Evolutionary conservation across 2,888 invertebrate species (phyloP).

Genomic region (Troglohyphantes excavatus): DNA sequence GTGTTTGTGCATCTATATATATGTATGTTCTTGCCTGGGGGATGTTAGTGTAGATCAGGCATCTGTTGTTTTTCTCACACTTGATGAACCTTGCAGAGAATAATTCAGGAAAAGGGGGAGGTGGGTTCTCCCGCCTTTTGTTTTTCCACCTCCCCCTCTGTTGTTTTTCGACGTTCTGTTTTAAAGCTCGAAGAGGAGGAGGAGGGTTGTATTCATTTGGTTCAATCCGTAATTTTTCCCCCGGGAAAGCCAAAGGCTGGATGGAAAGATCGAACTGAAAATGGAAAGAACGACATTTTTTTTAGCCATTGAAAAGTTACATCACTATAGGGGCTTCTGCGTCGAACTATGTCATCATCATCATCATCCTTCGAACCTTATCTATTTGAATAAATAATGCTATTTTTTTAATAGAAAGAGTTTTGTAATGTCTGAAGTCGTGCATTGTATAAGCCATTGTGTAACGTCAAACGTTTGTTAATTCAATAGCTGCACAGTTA

Average conservation of each 20-base stretch:
- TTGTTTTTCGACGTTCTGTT: constrained; percentile 14
- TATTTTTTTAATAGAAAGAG: not conserved
- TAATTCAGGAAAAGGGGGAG: constrained; percentile 50
- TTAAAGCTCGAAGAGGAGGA: constrained; percentile 37
- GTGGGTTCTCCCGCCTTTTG: constrained; percentile 43
- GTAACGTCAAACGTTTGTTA: no score
- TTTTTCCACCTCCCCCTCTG: constrained; percentile 40
- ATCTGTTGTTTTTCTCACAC: constrained; percentile 62
- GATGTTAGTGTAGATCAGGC: constrained; percentile 24
- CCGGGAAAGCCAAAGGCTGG: constrained; percentile 22
- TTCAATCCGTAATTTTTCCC: constrained; percentile 46
- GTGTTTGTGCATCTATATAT: constrained; percentile 36
- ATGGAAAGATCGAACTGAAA: not conserved
- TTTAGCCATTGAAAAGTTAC: not conserved
- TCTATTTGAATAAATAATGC: not conserved
- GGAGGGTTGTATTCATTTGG: constrained; percentile 39
- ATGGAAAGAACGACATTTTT: not conserved
- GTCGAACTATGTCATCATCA: constrained; percentile 1
- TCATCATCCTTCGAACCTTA: not conserved
- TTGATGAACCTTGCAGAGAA: constrained; percentile 74
- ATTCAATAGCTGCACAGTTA: no score
- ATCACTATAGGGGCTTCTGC: not conserved
- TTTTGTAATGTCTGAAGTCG: not conserved
- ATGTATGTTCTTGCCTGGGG: not conserved
- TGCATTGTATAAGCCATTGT: no score